Evolutionary conservation across 2,113 vertebrate species (phyloP).

Genomic region (Microtus pennsylvanicus): DNA sequence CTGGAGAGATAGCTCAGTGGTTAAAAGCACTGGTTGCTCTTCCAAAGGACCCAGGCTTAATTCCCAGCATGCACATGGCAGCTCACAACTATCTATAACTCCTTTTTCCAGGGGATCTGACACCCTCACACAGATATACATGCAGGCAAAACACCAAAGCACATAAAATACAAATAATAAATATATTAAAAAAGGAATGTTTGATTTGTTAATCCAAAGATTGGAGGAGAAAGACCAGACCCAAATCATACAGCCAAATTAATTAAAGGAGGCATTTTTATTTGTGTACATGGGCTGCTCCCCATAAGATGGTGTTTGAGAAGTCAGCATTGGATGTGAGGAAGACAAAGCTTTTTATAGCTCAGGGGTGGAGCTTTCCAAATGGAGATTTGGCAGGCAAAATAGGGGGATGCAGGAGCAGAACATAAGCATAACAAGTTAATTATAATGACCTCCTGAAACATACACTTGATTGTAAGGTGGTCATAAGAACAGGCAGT

Average conservation of each 20-base stretch:
- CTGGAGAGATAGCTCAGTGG: no score
- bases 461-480: background rate
- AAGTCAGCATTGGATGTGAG: background rate
- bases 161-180: no score
- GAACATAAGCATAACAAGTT: background rate
- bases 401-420: background rate
- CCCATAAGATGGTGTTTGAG: background rate
- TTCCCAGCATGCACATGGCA: no score
- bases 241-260: background rate
- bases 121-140: no score
- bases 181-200: no score
- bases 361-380: background rate
- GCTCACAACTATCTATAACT: no score
- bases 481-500: background rate
- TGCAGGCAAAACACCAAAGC: no score
- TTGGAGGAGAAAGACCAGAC: background rate
- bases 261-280: background rate
- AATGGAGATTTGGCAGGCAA: background rate
- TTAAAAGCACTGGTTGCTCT: no score
- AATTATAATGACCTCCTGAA: background rate
- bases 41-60: no score
- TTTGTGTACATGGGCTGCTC: background rate
- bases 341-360: background rate
- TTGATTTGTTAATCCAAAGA: background rate
- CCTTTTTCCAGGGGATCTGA: no score